phyloP scores from a whole-genome alignment of 2,888 invertebrate species.

The Caenorhabditis sinica region DNA sequence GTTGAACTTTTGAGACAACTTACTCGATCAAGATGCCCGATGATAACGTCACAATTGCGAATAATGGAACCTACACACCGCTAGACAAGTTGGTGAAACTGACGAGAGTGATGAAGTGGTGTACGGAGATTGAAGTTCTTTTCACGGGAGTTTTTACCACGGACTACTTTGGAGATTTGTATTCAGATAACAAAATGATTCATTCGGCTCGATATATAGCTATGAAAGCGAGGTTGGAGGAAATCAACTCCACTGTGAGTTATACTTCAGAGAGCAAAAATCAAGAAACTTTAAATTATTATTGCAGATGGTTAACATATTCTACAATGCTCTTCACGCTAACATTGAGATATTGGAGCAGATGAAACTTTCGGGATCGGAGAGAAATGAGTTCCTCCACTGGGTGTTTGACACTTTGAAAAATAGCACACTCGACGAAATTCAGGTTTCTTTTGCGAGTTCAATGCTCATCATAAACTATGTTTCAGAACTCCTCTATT shows the following conservation, averaged over 20 bases:
- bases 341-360: constrained; percentile 52
- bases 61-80: constrained; percentile 19
- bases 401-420: constrained; percentile 43
- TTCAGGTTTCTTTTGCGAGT: constrained; percentile 3
- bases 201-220: constrained; percentile 45
- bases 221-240: constrained; percentile 14
- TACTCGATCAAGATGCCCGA: constrained; percentile 15
- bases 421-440: constrained; percentile 34
- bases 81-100: constrained; percentile 48
- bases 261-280: no score
- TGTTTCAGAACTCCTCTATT: constrained; percentile 20
- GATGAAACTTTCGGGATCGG: constrained; percentile 12
- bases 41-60: constrained; percentile 17
- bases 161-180: constrained; percentile 51
- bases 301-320: constrained; percentile 46
- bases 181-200: constrained; percentile 41
- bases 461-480: not conserved
- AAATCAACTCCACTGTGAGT: constrained; percentile 39
- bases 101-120: constrained; percentile 52
- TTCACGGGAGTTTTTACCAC: constrained; percentile 40
- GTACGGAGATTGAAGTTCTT: constrained; percentile 52
- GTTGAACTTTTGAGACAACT: constrained; percentile 13
- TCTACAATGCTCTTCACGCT: constrained; percentile 56
- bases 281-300: not conserved
- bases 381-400: constrained; percentile 48